phyloP scores from a whole-genome alignment of 2,888 invertebrate species.

The Nephrotoma guestfalica region DNA sequence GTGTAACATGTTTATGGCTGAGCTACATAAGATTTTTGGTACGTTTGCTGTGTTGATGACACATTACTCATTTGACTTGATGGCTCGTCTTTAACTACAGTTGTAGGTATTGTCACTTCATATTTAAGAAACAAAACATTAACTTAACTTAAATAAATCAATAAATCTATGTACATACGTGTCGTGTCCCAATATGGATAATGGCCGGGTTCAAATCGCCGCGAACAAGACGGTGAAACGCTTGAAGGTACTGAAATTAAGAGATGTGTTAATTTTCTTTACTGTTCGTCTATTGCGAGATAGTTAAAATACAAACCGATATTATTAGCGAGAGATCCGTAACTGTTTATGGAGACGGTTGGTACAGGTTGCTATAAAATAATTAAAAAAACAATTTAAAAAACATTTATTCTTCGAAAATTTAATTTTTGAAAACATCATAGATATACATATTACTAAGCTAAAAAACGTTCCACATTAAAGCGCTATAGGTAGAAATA shows the following conservation, averaged over 20 bases:
- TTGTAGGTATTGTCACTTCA: conserved; percentile 9
- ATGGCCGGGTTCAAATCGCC: conserved; percentile 12
- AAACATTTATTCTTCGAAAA: background rate
- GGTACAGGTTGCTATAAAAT: conserved; percentile 6
- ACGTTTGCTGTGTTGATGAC: conserved; percentile 10
- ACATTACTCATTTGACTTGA: conserved; percentile 10
- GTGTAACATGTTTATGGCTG: background rate
- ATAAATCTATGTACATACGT: conserved; percentile 9
- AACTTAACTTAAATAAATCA: background rate
- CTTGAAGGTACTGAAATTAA: conserved; percentile 10
- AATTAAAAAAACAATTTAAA: background rate
- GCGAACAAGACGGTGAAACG: conserved; percentile 11
- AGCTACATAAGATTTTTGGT: conserved; percentile 5
- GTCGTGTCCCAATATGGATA: conserved; percentile 15
- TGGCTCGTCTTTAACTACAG: conserved; percentile 11
- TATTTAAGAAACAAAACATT: background rate
- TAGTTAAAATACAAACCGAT: conserved; percentile 10
- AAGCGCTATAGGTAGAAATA: no score
- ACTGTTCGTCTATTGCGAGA: no score
- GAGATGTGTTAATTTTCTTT: background rate
- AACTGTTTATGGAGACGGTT: conserved; percentile 13
- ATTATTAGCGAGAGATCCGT: conserved; percentile 12
- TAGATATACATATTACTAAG: no score
- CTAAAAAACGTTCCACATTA: no score
- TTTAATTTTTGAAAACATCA: no score